phyloP scores from a whole-genome alignment of 2,888 invertebrate genomes.

The Biston stratarius region DNA sequence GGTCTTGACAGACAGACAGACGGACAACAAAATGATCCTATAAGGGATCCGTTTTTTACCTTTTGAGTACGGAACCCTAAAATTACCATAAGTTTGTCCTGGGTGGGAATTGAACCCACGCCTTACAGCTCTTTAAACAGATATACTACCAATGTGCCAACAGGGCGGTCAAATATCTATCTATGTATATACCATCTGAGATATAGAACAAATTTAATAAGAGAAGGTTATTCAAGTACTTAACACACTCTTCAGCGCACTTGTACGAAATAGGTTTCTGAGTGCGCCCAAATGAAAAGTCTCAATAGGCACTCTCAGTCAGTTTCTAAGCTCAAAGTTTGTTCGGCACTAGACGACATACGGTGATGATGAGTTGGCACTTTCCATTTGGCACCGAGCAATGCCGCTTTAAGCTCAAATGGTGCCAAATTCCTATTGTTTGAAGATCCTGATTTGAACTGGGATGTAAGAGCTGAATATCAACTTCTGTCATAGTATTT shows the following conservation, averaged over 20 bases:
- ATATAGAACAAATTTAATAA: too few species aligned
- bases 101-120: too few species aligned
- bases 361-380: conserved; percentile 58
- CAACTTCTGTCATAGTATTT: background rate
- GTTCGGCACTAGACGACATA: conserved; percentile 43
- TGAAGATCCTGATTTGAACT: conserved; percentile 39
- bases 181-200: too few species aligned
- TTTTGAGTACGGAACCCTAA: too few species aligned
- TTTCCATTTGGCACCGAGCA: conserved; percentile 49
- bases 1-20: too few species aligned
- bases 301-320: conserved; percentile 11
- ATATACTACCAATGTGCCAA: too few species aligned
- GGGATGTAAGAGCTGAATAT: conserved; percentile 14
- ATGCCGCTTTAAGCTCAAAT: conserved; percentile 36
- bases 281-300: conserved; percentile 4
- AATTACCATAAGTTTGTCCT: too few species aligned
- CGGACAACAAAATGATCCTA: too few species aligned
- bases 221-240: too few species aligned
- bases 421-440: conserved; percentile 59
- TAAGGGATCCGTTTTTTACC: too few species aligned
- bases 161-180: too few species aligned
- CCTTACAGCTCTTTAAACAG: too few species aligned
- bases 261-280: background rate
- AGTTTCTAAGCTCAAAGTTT: conserved; percentile 29
- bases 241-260: background rate